phyloP scores from a whole-genome alignment of 2,888 invertebrate species.

The Pristionchus maxplancki region DNA sequence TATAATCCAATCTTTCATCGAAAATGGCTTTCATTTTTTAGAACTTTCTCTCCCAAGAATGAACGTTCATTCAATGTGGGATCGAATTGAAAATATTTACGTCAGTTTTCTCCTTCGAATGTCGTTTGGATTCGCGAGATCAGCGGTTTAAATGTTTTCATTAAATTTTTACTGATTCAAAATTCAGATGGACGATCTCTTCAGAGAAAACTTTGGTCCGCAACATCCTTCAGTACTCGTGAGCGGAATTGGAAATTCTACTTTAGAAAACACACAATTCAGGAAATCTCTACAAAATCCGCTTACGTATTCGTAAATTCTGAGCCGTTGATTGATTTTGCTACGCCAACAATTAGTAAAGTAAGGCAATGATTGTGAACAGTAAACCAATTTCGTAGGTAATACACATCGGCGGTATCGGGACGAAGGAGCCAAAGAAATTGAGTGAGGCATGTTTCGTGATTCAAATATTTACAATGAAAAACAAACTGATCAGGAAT shows the following conservation, averaged over 20 bases:
- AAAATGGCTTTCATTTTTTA: neutral
- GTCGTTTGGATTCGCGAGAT: neutral
- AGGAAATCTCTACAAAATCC: conserved; percentile 9
- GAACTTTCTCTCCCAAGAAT: neutral
- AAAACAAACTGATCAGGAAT: neutral
- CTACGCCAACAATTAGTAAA: conserved; percentile 4
- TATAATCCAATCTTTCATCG: neutral
- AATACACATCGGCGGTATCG: neutral
- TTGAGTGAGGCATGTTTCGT: neutral
- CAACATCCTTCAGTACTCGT: neutral
- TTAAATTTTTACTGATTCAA: neutral
- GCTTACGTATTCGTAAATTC: conserved; percentile 25
- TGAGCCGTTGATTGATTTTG: conserved; percentile 27
- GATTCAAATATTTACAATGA: neutral
- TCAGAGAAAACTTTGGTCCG: neutral
- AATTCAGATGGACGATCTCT: neutral
- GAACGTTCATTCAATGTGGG: conserved; percentile 6
- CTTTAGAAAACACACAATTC: neutral
- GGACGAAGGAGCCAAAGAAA: neutral
- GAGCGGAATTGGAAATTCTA: too few relatives aligned
- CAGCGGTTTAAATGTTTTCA: neutral
- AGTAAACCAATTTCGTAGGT: neutral
- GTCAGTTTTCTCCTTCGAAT: neutral
- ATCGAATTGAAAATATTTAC: conserved; percentile 15
- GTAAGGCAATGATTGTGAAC: neutral